Percentiles rank a stretch among this genome's conserved stretches.
These are phyloP conservation scores for Drosophila ezoana DNA, from an alignment of 2,888 invertebrate genomes.

Conservation along the genomic window DNA sequence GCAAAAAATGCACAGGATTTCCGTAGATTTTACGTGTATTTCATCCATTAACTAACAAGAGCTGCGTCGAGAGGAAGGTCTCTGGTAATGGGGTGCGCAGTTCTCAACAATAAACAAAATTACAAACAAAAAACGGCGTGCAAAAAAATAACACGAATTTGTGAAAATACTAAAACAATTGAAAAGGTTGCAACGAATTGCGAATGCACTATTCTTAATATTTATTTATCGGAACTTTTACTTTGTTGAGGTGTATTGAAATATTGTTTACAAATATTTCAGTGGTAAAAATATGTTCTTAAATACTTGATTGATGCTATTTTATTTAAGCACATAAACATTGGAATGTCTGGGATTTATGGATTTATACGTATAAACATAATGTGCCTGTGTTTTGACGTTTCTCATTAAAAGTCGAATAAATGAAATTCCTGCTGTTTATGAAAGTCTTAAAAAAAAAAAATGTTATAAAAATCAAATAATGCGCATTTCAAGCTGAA, in stretches of 20 bases:
- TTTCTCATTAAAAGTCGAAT: neutral
- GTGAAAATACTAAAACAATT: slow-evolving; percentile 3
- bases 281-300: slow-evolving; percentile 1
- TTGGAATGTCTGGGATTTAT: neutral
- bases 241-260: neutral
- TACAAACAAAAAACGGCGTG: slow-evolving; percentile 17
- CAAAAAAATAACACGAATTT: slow-evolving; percentile 18
- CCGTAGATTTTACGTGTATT: slow-evolving; percentile 67
- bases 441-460: neutral
- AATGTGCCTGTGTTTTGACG: neutral
- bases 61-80: slow-evolving; percentile 13
- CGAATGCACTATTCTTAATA: slow-evolving; percentile 12
- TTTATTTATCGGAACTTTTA: neutral
- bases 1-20: slow-evolving; percentile 67
- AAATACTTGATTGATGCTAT: slow-evolving; percentile 5
- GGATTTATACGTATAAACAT: neutral
- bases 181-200: slow-evolving; percentile 13
- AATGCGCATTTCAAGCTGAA: neutral
- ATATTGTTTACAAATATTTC: slow-evolving; percentile 6
- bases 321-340: neutral
- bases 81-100: slow-evolving; percentile 19
- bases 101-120: slow-evolving; percentile 54
- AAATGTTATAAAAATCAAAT: neutral
- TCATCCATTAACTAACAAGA: slow-evolving; percentile 62
- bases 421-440: slow-evolving; percentile 1